Base-by-base conservation (phyloP, 2,888 invertebrate species). In the Pristionchus japonicus region DNA sequence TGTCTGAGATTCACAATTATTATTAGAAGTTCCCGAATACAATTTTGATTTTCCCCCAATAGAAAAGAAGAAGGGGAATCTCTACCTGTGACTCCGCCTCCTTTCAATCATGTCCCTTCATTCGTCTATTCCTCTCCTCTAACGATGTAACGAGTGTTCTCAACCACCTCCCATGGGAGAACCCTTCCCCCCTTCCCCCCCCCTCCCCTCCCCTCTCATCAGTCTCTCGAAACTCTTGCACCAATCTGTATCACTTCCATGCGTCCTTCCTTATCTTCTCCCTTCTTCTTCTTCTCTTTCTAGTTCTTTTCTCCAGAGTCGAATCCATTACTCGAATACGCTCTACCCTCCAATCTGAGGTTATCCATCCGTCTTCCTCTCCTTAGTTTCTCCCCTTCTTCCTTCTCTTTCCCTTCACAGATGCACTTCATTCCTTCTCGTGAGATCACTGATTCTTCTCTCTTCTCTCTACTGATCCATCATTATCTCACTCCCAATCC, bases 201-300 rank as follows among this genome's bases (percentile, higher is more conserved):
- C 23, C 67, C 67, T 40, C 43, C 27, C 86, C 70, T 34, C 34
- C 47, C 64, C 52, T 34, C 70, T 23, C 83, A n/a, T 40, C 61
- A 15, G 52, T 64, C 61, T 57, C 84, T 84, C 52, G 37, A 37
- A 40, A 57, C 84, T 61, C 84, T 47, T 64, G 43, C 64, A 37
- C 74, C n/a, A 74, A 74, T 74, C 74, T 74, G 74, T 74, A 74
- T 74, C 74, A 74, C 74, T 74, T 74, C 74, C 74, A 74, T 31
- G 6, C 27, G 17, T 64, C 37, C 84, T 37, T 40, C 61, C 84
- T 47, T 64, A 37, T 64, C 84, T 64, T 27, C 61, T 15, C 83
- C n/a, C 34, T 52, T n/a, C 27, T 83, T 83, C 52, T 52, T 37
- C 34, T 84, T 61, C 61, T 61, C n/a, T 31, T 84, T 17, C n/a